Base-by-base conservation (phyloP, 1,140 invertebrate genomes). In the Portunus trituberculatus region DNA sequence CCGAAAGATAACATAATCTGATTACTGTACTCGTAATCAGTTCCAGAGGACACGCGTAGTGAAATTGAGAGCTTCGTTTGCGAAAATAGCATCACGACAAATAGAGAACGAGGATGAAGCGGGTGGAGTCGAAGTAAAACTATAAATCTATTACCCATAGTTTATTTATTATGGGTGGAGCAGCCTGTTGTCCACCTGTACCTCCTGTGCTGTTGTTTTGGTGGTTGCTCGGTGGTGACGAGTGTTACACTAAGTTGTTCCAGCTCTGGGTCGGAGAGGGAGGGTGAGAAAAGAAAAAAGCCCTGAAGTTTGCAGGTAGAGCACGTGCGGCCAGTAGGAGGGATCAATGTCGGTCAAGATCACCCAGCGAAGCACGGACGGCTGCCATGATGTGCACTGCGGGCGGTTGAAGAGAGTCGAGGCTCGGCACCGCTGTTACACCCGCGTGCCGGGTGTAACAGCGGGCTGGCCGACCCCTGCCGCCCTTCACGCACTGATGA, bases 311-410 rank as follows among this genome's bases (percentile, higher is more conserved):
- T 76, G 67, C 67, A 76, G 67, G 67, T 76, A n/a, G 67, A 76
- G 67, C 67, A 76, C 67, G 67, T 76, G 67, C 67, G 67, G 67
- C 67, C 67, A 76, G 67, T n/a, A 76, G 67, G 67, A 76, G 67
- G 67, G 67, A 76, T 76, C 67, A 76, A 76, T 76, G 67, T 76
- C 67, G 16, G 67, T 76, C 67, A 76, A 76, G 67, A 76, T 76
- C 67, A 76, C 67, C 67, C 20, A 76, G 67, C 67, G 67, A 76
- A n/a, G 67, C 67, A 76, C 67, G 52, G 52, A 59, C 39, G 52
- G 52, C 67, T 76, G 67, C 20, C 67, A n/a, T 76, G 67, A 76
- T 76, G 67, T 76, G 67, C 67, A n/a, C 67, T 8, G 67, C 20
- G 67, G 20, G 4, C 12, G 67, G 20, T 25, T 12, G 67, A 76